Base-by-base conservation (phyloP, 2,113 vertebrate genomes). In the Girardinichthys multiradiatus region DNA sequence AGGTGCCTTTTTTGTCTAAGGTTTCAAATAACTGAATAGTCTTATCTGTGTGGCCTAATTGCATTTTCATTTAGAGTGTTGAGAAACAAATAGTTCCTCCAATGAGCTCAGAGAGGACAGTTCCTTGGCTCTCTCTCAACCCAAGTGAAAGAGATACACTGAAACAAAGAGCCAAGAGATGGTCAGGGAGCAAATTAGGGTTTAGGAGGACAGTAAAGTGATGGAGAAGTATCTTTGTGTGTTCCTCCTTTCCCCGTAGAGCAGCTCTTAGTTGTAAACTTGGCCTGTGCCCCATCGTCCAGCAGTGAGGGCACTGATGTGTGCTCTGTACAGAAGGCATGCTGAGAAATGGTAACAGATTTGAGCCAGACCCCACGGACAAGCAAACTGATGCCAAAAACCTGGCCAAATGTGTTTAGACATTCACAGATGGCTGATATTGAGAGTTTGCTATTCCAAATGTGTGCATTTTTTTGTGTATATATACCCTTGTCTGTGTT, bases 301-400 rank as follows among this genome's bases (percentile, higher is more conserved):
- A 74, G 80, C 78, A 45, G 71, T 37, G 86, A 90, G 90, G 85
- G 90, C 88, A 84, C 51, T 72, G 86, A 83, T 86, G 86, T 90
- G 85, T 90, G 85, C 77, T 91, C 82, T 76, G 57, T 79, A 85
- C 77, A 85, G 64, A 86, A 63, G 62, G 66, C 86, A 77, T 81
- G 82, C 89, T 89, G 90, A 74, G 86, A 82, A 91, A 88, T 67
- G 75, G 68, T 83, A 85, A 81, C 82, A 84, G 76, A 87, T 85
- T 87, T 69, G 70, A 83, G 80, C 77, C 73, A 82, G 80, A 59
- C 76, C 74, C 72, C 70, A 69, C 48, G 58, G 82, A 87, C 78
- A 59, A 82, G 63, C 67, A 71, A 73, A 80, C 60, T 54, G 71
- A 72, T 76, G 76, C 77, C n/a, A 68, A 76, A 33, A 70, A 81